phyloP scores from a whole-genome alignment of 2,113 vertebrate species.

The Agapornis roseicollis region DNA sequence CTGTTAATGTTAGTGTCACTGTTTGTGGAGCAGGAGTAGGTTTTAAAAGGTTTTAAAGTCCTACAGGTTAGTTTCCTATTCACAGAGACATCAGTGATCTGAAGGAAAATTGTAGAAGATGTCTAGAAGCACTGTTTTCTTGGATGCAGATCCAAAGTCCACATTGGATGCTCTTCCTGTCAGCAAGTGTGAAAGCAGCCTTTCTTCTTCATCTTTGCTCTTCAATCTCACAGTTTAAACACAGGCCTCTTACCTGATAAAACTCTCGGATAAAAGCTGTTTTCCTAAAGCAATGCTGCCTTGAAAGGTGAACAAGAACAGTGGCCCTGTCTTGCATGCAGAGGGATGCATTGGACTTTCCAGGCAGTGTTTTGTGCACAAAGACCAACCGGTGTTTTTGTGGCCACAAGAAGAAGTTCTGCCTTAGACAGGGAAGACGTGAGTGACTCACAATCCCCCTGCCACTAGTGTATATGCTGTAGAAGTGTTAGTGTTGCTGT shows the following conservation, averaged over 20 bases:
- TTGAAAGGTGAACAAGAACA: neutral
- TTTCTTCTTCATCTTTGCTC: neutral
- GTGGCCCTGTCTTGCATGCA: neutral
- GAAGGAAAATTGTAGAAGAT: neutral
- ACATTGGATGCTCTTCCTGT: fast-evolving
- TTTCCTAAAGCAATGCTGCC: neutral
- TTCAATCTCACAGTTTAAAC: neutral
- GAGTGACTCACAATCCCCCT: fast-evolving
- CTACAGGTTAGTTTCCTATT: neutral
- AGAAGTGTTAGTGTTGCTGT: neutral
- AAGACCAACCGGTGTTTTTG: neutral
- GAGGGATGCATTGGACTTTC: neutral
- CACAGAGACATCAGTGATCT: neutral
- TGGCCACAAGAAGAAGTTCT: neutral
- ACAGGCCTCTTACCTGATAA: neutral
- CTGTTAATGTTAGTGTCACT: neutral
- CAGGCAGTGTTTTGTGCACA: neutral
- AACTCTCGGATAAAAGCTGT: neutral
- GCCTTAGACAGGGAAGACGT: neutral
- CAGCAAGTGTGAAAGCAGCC: neutral
- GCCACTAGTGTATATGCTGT: neutral
- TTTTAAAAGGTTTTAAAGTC: neutral
- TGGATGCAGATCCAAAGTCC: neutral
- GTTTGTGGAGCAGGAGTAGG: neutral
- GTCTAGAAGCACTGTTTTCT: neutral